Evolutionary conservation across 2,797 vertebrate genomes (phyloP), one percentile per base, ranked within the genome.

Genomic region (Megalops cyprinoides): DNA sequence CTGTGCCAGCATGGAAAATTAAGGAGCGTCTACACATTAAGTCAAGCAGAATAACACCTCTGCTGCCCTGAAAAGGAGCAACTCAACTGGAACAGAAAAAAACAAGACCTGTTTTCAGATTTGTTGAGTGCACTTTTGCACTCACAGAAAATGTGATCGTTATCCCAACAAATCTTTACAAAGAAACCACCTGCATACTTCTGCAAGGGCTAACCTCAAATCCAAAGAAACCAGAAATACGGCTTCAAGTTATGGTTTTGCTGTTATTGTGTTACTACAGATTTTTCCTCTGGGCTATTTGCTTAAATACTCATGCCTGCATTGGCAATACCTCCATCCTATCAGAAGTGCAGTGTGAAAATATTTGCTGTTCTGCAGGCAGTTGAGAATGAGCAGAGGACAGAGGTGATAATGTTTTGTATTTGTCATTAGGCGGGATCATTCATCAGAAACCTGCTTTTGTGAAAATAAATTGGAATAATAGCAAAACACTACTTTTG

Each of bases 1-100:
- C 82, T 74, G 77, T 85, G 77, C 87, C 88, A 84, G 82, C 62
- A 81, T 56, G 74, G 83, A 84, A 75, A 81, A 77, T 58, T 80
- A 77, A 86, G 81, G 74, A 83, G 74, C 60, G 74, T 65, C 85
- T 84, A 76, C 74, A 84, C 79, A 67, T 84, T 81, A 82, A 88
- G 78, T 58, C 31, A 85, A 85, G 84, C 81, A 56, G 78, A 83
- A 83, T 81, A 84, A 84, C 79, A 34, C 44, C n/a, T 71, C 62
- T 49, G 74, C 34, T 79, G 84, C 77, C 82, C 49, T 78, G 60
- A n/a, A 77, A 58, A 55, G 53, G 79, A 42, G 60, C 51, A 77
- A 82, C 34, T 77, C 31, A 73, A 46, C 39, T 62, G 42, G 12
- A 74, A 80, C 37, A 81, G 82, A 85, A 82, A n/a, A n/a, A 84